Evolutionary conservation across 1,140 invertebrate genomes (phyloP), one percentile per base, ranked within the genome.

Genomic region (Cryptotermes secundus): DNA sequence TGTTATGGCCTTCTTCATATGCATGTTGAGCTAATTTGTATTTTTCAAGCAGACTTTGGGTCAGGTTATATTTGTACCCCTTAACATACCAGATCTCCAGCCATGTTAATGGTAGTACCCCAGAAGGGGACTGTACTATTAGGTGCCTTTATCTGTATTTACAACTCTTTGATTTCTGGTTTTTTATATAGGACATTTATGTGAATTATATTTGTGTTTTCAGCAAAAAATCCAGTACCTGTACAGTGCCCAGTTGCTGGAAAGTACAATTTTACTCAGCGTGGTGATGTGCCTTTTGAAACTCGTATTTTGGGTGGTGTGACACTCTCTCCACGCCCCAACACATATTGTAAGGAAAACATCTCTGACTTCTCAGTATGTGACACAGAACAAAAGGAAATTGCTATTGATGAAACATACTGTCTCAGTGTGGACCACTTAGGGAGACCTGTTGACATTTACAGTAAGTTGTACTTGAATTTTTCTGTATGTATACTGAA

Each of bases 341-440:
- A 97, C 89, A 94, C 97, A 84, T 96, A 98, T 88, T 99, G 98
- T 88, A 96, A 98, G 90, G 92, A 97, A 88, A 97, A 97, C 87
- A 97, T 98, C 86, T 98, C 97, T 0, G 98, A 99, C 90, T 96
- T 99, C 87, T 97, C 96, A 1, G 96, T 97, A 3, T 98, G 97
- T 88, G 96, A 96, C 90, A 94, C 94, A 4, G 97, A 99, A 89
- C 97, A 98, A 88, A 98, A 98, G 88, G 96, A 97, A 88, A 81
- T 86, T 86, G 92, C 94, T 34, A 95, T 99, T 79, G 98, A 99
- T 90, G 97, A 98, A 88, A 97, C 96, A 86, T 98, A 98, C 87
- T 99, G 98, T 89, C 91, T 98, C 10, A 96, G 97, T n/a, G 97
- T 99, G 7, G 97, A 99, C 91, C 95, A 99, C 90, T 93, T 96